These are phyloP conservation scores for Mystacornis crossleyi DNA, from an alignment of 2,113 vertebrate species.

Conservation along the genomic window DNA sequence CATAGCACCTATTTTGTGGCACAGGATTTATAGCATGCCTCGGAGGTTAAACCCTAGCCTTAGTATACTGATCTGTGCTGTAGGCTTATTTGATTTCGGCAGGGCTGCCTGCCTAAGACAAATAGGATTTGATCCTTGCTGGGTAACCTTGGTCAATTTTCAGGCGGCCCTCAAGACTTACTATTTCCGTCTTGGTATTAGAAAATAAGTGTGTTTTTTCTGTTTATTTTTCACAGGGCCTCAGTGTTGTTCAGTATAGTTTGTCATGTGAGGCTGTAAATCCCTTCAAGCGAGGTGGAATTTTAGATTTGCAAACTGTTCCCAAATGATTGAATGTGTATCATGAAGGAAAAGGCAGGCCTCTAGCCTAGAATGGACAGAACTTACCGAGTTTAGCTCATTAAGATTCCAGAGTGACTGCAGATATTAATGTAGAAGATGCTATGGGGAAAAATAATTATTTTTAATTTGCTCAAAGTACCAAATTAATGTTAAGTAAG, in stretches of 20 bases:
- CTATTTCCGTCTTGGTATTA: conserved; percentile 20
- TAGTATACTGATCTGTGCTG: conserved; percentile 4
- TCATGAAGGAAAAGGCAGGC: not conserved
- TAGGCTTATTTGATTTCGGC: conserved; percentile 40
- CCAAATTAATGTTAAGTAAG: conserved; percentile 23
- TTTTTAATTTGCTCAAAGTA: conserved; percentile 46
- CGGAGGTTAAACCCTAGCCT: conserved; percentile 29
- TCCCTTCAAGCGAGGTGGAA: conserved; percentile 13
- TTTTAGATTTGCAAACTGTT: conserved; percentile 33
- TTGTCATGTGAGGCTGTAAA: conserved; percentile 39
- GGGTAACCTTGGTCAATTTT: conserved; percentile 49
- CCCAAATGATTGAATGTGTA: not conserved
- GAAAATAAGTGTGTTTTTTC: conserved; percentile 38
- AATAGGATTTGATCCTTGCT: conserved; percentile 57
- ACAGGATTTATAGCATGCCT: conserved; percentile 19
- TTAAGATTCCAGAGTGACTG: conserved; percentile 20
- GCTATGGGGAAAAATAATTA: conserved; percentile 24
- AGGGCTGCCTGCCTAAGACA: conserved; percentile 28
- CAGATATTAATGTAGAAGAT: conserved; percentile 8
- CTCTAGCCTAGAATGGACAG: not conserved
- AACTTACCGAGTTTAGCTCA: not conserved
- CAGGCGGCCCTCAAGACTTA: conserved; percentile 27
- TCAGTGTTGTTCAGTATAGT: conserved; percentile 7
- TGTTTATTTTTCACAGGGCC: conserved; percentile 35
- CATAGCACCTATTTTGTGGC: conserved; percentile 37